A percentile compares a stretch with the other conserved stretches of the same genome.
Conservation (phyloP, 2,797 vertebrate species). For the Astyanax mexicanus region DNA sequence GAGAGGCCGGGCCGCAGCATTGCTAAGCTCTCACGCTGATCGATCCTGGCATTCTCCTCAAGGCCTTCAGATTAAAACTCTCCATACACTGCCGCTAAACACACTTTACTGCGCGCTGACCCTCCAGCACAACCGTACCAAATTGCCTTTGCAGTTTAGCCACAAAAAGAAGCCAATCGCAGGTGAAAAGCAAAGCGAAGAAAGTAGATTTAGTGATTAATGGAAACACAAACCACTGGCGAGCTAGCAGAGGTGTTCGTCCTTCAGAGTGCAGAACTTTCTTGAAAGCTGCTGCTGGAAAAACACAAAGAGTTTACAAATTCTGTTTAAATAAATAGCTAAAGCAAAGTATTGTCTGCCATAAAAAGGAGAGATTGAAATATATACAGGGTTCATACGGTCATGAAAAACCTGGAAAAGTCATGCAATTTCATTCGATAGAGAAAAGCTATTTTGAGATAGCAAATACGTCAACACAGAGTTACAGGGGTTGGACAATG, state of each 20-base stretch:
- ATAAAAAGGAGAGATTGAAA: no score
- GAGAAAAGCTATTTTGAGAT: no score
- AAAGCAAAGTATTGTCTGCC: neutral
- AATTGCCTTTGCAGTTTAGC: slow-evolving; percentile 25
- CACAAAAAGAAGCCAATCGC: neutral
- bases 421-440: no score
- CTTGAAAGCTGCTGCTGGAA: neutral
- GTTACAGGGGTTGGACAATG: no score
- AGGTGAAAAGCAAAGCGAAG: neutral
- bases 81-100: neutral
- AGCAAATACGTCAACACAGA: no score
- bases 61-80: slow-evolving; percentile 5
- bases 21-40: slow-evolving; percentile 17
- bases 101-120: neutral
- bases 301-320: neutral
- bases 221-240: neutral
- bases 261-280: neutral
- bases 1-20: neutral
- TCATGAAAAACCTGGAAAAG: no score
- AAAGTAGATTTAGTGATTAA: neutral
- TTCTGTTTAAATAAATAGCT: neutral
- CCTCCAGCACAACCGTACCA: neutral
- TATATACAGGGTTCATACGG: no score
- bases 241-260: neutral
- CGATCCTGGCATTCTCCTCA: slow-evolving; percentile 12